Base-by-base conservation (phyloP, 2,888 invertebrate genomes). In the Dicyrtomina minuta region DNA sequence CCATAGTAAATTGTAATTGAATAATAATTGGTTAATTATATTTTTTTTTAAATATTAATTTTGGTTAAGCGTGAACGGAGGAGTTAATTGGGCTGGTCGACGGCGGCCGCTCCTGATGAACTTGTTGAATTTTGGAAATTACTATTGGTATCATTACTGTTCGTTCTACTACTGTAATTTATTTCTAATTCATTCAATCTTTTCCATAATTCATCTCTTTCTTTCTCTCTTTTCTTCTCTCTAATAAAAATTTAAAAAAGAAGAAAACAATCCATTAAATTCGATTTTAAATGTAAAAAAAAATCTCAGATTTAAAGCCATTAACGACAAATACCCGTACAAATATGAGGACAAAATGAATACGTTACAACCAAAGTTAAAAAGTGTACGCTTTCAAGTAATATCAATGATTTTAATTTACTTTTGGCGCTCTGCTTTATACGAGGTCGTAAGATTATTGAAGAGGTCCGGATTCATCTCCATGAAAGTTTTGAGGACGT, bases 381-480 rank as follows among this genome's bases (percentile, higher is more conserved):
- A n/a, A n/a, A n/a, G n/a, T n/a, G n/a, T n/a, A n/a, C n/a, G n/a
- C n/a, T n/a, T n/a, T n/a, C n/a, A n/a, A n/a, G n/a, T n/a, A n/a
- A n/a, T n/a, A 90, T 88, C n/a, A n/a, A n/a, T n/a, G n/a, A n/a
- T n/a, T n/a, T n/a, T n/a, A n/a, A n/a, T n/a, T n/a, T 84, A 98
- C 98, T 96, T 97, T 88, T 97, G 97, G 85, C 97, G 87, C 85
- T 99, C 98, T 81, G 95, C 92, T 86, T 99, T 99, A 86, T 98
- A 99, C 85, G 94, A 94, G 81, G 96, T 91, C 81, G 98, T 94
- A 83, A 99, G 88, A 86, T 99, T 98, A 83, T 99, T 99, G 82
- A 99, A 99, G 79, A 99, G 88, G 84, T 96, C 97, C 82, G 96
- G 96, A 87, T 99, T 99, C 98, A 99, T 99, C 85, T 99, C 99